phyloP scores from a whole-genome alignment of 2,113 vertebrate species.

The Tupaia tana region DNA sequence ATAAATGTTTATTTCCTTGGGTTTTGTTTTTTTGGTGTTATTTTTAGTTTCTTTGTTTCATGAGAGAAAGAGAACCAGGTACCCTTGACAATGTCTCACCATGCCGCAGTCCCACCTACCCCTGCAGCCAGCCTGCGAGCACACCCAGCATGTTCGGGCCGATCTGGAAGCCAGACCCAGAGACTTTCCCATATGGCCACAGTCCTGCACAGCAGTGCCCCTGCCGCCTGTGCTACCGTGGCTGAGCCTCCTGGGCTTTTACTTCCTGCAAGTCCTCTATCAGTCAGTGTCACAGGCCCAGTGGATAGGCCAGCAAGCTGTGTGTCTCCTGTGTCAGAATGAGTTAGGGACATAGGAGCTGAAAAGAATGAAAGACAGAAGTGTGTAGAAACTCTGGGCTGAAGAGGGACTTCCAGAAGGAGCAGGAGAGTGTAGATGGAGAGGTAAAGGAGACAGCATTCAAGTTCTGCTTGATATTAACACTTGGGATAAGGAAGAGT shows the following conservation, averaged over 20 bases:
- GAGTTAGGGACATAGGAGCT: background rate
- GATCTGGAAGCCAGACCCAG: no score
- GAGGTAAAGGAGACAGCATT: background rate
- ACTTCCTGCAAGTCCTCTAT: background rate
- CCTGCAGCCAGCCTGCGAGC: no score
- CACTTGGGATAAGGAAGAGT: background rate
- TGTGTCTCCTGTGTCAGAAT: no score
- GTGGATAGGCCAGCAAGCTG: background rate
- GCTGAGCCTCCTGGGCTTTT: background rate
- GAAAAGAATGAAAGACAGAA: background rate
- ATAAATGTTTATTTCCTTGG: background rate
- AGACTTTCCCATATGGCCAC: no score
- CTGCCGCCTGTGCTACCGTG: no score
- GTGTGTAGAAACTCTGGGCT: accelerated
- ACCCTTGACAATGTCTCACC: no score
- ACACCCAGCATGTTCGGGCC: no score
- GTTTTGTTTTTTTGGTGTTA: background rate
- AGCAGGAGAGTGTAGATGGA: accelerated
- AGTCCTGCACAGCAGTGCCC: no score
- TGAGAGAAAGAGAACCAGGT: no score
- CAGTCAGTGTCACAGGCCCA: background rate
- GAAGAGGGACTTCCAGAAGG: background rate
- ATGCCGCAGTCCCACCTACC: no score
- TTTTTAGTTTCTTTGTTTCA: no score
- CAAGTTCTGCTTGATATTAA: background rate